Evolutionary conservation across 2,888 invertebrate species (phyloP).

Genomic region (Morpho achilles): DNA sequence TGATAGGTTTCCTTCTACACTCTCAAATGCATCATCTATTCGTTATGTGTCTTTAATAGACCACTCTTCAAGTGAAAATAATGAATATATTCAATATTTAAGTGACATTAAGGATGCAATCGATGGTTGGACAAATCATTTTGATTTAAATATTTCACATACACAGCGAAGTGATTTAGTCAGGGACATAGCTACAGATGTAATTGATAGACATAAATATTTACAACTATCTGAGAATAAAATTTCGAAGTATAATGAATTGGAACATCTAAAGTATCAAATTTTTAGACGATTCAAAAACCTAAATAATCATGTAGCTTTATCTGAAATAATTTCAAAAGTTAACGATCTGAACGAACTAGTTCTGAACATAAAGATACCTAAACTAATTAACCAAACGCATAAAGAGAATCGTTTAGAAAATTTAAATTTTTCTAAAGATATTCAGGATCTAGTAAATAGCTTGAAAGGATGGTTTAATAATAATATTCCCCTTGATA

Average conservation of each 20-base stretch:
- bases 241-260: slow-evolving; percentile 12
- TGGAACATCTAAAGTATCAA: slow-evolving; percentile 24
- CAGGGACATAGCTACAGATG: slow-evolving; percentile 13
- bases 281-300: slow-evolving; percentile 21
- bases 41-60: background rate
- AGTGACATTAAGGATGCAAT: slow-evolving; percentile 9
- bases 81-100: slow-evolving; percentile 9
- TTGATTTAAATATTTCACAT: slow-evolving; percentile 1
- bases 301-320: slow-evolving; percentile 5
- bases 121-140: slow-evolving; percentile 14
- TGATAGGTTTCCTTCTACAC: background rate
- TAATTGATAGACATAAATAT: slow-evolving; percentile 22
- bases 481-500: slow-evolving; percentile 6
- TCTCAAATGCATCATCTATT: slow-evolving; percentile 2
- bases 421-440: background rate
- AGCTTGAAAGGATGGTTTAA: slow-evolving; percentile 15
- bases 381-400: background rate
- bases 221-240: slow-evolving; percentile 18
- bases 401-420: background rate
- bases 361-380: slow-evolving; percentile 1
- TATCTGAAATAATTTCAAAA: slow-evolving; percentile 13
- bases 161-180: slow-evolving; percentile 15
- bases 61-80: background rate
- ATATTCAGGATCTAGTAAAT: background rate
- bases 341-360: slow-evolving; percentile 9